A percentile compares a stretch with the other conserved stretches of the same genome.
Evolutionary conservation across 2,113 vertebrate genomes (phyloP).

Genomic region (Crocuta crocuta): DNA sequence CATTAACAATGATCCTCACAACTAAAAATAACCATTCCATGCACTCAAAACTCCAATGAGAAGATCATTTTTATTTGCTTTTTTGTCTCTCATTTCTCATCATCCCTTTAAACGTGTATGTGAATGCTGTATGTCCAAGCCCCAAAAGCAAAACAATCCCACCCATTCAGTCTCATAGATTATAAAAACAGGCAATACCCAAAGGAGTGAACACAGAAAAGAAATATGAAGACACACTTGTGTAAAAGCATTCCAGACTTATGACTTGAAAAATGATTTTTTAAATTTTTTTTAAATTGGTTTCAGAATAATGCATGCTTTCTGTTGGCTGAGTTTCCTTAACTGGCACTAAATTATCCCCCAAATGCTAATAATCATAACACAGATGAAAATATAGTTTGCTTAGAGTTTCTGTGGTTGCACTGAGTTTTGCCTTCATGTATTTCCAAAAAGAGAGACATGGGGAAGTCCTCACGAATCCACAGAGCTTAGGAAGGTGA

Average conservation of each 20-base stretch:
- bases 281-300: not conserved
- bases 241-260: not conserved
- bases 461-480: not conserved
- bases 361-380: not conserved
- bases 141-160: not conserved
- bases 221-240: not conserved
- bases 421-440: not conserved
- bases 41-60: fast-evolving
- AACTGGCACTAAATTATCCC: not conserved
- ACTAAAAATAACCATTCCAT: not conserved
- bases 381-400: not conserved
- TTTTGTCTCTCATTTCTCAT: not conserved
- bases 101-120: not conserved
- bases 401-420: not conserved
- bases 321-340: not conserved
- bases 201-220: not conserved
- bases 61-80: not conserved
- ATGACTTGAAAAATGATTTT: not conserved
- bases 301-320: not conserved
- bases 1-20: not conserved
- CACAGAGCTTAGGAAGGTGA: not conserved
- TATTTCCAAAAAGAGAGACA: not conserved
- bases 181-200: not conserved
- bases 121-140: not conserved
- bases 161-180: not conserved